phyloP scores from a whole-genome alignment of 2,888 invertebrate species.

The Diarsia brunnea region DNA sequence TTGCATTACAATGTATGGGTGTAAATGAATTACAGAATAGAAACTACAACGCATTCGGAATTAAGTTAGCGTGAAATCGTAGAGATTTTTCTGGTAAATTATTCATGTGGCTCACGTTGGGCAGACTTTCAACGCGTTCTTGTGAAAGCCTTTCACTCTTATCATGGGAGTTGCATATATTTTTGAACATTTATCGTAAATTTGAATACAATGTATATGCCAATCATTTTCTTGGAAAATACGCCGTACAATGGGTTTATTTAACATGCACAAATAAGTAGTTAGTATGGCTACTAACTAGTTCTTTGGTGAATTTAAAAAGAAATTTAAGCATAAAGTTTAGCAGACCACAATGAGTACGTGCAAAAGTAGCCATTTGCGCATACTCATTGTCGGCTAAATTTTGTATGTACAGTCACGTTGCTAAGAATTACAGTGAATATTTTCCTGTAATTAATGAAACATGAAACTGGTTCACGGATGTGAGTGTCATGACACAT shows the following conservation, averaged over 20 bases:
- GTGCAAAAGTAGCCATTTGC: neutral
- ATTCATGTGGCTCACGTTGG: slow-evolving; percentile 89
- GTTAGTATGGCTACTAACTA: neutral
- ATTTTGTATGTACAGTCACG: slow-evolving; percentile 18
- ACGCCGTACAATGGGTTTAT: neutral
- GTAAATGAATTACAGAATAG: slow-evolving; percentile 88
- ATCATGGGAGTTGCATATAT: slow-evolving; percentile 78
- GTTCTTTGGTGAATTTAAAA: neutral
- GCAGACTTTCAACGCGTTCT: slow-evolving; percentile 88
- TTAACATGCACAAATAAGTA: slow-evolving; percentile 11
- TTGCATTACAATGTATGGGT: slow-evolving; percentile 80
- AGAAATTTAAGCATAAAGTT: neutral
- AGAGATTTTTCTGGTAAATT: slow-evolving; percentile 91
- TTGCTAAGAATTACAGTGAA: slow-evolving; percentile 30
- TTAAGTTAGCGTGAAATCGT: slow-evolving; percentile 89
- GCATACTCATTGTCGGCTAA: slow-evolving; percentile 4
- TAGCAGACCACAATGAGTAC: neutral
- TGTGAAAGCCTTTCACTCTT: slow-evolving; percentile 90
- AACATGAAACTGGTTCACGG: slow-evolving; percentile 58
- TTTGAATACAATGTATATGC: slow-evolving; percentile 45
- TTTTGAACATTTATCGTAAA: slow-evolving; percentile 41
- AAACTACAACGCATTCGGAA: slow-evolving; percentile 88
- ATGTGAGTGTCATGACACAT: slow-evolving; percentile 62
- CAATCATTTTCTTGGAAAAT: slow-evolving; percentile 32
- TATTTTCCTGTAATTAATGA: slow-evolving; percentile 60